Evolutionary conservation across 2,113 vertebrate species (phyloP).

Genomic region (Sclerurus mexicanus): DNA sequence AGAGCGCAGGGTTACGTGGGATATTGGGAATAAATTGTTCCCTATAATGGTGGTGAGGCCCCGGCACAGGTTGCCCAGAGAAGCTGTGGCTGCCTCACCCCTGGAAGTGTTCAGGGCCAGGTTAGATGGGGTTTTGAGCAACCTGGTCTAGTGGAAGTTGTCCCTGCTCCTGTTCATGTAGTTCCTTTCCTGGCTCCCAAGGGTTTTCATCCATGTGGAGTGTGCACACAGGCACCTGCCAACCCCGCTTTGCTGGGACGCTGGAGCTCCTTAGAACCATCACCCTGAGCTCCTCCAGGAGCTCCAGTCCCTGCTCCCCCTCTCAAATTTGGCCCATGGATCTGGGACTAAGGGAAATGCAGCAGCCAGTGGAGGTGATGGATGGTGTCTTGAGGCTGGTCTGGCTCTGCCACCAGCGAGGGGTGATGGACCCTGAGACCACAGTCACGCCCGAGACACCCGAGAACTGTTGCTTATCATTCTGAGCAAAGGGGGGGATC

Average conservation of each 20-base stretch:
- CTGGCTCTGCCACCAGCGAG: not conserved
- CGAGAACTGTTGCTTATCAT: not conserved
- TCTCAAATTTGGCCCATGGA: rapidly evolving
- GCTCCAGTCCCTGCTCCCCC: too few relatives aligned
- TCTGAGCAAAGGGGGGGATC: not conserved
- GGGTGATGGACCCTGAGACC: not conserved
- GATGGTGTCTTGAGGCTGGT: not conserved
- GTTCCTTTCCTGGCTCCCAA: not conserved
- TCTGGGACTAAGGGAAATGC: not conserved
- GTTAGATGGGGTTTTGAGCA: not conserved
- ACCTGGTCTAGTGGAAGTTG: not conserved
- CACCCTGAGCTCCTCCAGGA: not conserved
- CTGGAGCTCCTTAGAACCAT: rapidly evolving
- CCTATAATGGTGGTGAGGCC: not conserved
- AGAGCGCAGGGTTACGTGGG: not conserved
- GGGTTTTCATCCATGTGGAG: not conserved
- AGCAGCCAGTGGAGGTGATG: rapidly evolving
- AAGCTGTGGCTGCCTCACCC: not conserved
- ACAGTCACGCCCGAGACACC: rapidly evolving
- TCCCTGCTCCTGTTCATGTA: not conserved
- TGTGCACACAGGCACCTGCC: not conserved
- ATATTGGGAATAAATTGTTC: not conserved
- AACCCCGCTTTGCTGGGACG: not conserved
- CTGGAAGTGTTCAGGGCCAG: not conserved
- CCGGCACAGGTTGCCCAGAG: not conserved